Evolutionary conservation across 2,113 vertebrate species (phyloP).

Genomic region (Passer montanus): DNA sequence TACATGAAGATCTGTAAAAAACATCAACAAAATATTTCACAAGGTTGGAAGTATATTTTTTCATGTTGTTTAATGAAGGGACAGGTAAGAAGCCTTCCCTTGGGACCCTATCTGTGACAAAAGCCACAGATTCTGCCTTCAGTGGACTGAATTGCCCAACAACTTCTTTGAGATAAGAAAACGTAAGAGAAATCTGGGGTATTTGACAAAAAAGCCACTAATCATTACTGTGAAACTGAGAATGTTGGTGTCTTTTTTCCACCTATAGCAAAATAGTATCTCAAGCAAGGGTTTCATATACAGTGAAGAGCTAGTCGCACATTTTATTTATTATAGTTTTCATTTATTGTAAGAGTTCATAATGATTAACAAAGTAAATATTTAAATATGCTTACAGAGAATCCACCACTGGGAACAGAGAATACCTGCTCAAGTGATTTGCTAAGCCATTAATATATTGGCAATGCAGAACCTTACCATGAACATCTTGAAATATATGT

Average conservation of each 20-base stretch:
- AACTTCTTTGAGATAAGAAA: background rate
- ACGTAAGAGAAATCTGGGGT: background rate
- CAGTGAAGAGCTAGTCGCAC: background rate
- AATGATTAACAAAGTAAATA: background rate
- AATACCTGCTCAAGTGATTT: background rate
- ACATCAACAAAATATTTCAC: background rate
- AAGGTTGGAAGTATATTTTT: background rate
- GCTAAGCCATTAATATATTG: background rate
- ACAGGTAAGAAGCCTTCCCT: background rate
- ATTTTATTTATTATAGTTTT: background rate
- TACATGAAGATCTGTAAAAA: background rate
- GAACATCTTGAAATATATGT: background rate
- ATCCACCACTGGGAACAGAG: rapidly evolving
- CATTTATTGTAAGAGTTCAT: background rate
- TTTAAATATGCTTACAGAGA: background rate
- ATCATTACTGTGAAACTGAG: background rate
- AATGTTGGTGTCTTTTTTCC: background rate
- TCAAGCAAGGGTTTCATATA: background rate
- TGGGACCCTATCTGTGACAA: background rate
- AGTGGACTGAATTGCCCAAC: background rate
- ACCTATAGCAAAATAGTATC: background rate
- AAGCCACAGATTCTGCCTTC: rapidly evolving
- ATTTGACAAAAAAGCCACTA: background rate
- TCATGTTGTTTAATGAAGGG: background rate
- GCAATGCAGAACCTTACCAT: background rate